phyloP scores from a whole-genome alignment of 2,113 vertebrate genomes.

The Triplophysa rosa region DNA sequence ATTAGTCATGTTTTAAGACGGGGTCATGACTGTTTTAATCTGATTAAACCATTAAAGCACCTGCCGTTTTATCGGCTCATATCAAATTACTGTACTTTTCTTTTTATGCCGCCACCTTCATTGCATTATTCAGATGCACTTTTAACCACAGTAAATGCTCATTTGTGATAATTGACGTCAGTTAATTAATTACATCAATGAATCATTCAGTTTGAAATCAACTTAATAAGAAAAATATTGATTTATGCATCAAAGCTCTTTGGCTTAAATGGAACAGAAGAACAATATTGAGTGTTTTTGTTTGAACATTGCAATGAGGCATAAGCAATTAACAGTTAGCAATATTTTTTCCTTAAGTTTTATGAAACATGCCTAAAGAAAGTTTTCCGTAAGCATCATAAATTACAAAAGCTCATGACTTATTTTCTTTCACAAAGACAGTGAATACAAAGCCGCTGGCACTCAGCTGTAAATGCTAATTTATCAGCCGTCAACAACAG shows the following conservation, averaged over 20 bases:
- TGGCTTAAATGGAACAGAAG: constrained; percentile 42
- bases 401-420: constrained; percentile 8
- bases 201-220: constrained; percentile 58
- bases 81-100: background rate
- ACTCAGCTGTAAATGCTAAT: constrained; percentile 13
- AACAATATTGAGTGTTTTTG: constrained; percentile 9
- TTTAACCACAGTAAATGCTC: constrained; percentile 35
- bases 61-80: constrained; percentile 4
- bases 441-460: constrained; percentile 2
- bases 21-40: too few relatives aligned
- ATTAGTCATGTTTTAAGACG: too few relatives aligned
- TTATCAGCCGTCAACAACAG: background rate
- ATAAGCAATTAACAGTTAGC: constrained; percentile 9
- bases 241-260: constrained; percentile 49
- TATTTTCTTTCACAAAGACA: constrained; percentile 9
- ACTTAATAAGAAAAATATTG: constrained; percentile 49
- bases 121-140: constrained; percentile 38
- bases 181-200: constrained; percentile 53
- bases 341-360: background rate
- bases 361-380: background rate
- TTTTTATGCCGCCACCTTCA: constrained; percentile 3
- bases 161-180: constrained; percentile 55
- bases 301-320: constrained; percentile 21
- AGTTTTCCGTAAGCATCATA: background rate
- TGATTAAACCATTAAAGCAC: background rate